Base-by-base conservation (phyloP, 2,797 vertebrate genomes). In the Falco concolor region DNA sequence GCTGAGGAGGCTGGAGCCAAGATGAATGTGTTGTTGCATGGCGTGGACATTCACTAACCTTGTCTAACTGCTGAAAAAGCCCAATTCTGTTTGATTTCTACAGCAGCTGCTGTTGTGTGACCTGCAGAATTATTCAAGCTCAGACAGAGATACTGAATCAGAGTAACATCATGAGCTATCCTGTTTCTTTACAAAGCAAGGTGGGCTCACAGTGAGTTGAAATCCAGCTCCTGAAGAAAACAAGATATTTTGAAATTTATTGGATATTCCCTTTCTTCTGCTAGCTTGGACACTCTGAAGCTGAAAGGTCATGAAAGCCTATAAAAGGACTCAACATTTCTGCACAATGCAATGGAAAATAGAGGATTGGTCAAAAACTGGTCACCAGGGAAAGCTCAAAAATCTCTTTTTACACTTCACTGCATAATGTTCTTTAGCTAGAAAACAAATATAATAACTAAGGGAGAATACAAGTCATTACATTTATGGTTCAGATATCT, bases 21-120 rank as follows among this genome's bases (percentile, higher is more conserved):
- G 69, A 91, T 50, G 42, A 81, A 80, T 78, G 34, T 52, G 50
- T 36, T 90, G 60, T n/a, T 92, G 36, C 38, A 59, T 70, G 38
- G 32, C 57, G 69, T 2, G 49, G 92, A 87, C 44, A 69, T 45
- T 87, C 81, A 36, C 84, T 85, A 65, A 84, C 64, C 52, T 79
- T 4, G 1, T 38, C 53, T 82, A 50, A 49, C 64, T 80, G 67
- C 72, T 84, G 67, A 82, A 82, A 93, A 89, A 82, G 27, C 3
- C 47, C 47, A n/a, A 67, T 95, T 76, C 42, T 67, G n/a, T 90
- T 93, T 90, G 78, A 79, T 94, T 94, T 95, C 70, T 32, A 79
- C 44, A 52, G 44, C 34, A 87, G 42, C 56, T 87, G 52, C 56
- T 92, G 23, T 15, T 90, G n/a, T 64, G 60, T 84, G 57, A 83